phyloP scores from a whole-genome alignment of 2,888 invertebrate species.

The Leptarthrus brevirostris region DNA sequence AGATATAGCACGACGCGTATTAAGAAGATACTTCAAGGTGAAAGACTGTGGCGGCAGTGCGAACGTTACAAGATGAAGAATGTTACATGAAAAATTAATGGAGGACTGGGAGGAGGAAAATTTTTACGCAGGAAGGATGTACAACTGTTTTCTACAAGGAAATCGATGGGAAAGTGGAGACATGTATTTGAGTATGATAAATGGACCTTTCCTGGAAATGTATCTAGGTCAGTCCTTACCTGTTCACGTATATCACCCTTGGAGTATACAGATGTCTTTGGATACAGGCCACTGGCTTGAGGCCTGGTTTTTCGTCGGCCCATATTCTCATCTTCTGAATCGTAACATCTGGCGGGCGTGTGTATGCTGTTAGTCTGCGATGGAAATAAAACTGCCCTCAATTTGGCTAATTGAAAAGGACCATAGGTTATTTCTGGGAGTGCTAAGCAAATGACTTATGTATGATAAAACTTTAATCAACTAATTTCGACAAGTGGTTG shows the following conservation, averaged over 20 bases:
- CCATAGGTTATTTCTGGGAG: background rate
- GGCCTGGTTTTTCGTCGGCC: slow-evolving; percentile 74
- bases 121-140: background rate
- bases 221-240: slow-evolving; percentile 56
- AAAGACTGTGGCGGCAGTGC: background rate
- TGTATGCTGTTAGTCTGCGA: slow-evolving; percentile 76
- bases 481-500: background rate
- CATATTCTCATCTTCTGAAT: slow-evolving; percentile 85
- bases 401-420: slow-evolving; percentile 21
- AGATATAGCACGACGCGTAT: background rate
- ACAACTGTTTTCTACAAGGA: background rate
- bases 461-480: slow-evolving; percentile 41
- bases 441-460: slow-evolving; percentile 9
- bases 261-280: slow-evolving; percentile 75
- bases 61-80: slow-evolving; percentile 6
- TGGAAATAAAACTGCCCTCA: slow-evolving; percentile 28
- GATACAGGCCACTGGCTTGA: slow-evolving; percentile 66
- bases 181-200: slow-evolving; percentile 20
- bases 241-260: slow-evolving; percentile 88
- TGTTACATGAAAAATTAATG: background rate
- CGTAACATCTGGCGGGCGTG: slow-evolving; percentile 76
- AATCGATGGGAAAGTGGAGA: background rate
- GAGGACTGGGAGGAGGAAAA: background rate
- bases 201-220: background rate
- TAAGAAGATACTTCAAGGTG: background rate